phyloP scores from a whole-genome alignment of 2,888 invertebrate species.

The Campopleginae sp. region DNA sequence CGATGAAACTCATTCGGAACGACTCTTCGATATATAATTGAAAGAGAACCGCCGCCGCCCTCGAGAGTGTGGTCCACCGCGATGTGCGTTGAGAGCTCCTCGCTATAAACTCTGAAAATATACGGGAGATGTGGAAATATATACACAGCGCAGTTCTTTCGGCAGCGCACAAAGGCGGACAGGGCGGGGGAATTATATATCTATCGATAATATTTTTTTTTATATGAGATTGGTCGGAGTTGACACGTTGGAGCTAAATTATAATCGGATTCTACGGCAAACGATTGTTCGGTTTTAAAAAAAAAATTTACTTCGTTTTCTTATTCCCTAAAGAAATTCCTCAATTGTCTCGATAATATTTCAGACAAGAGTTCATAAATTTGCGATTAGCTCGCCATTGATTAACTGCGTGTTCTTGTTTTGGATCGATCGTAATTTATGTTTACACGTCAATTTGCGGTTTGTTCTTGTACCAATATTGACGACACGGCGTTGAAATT shows the following conservation, averaged over 20 bases:
- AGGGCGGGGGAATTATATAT: conserved; percentile 23
- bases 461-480: conserved; percentile 10
- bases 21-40: conserved; percentile 75
- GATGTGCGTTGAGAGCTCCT: conserved; percentile 64
- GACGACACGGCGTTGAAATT: conserved; percentile 52
- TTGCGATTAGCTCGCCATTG: conserved; percentile 8
- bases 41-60: conserved; percentile 78
- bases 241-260: conserved; percentile 36
- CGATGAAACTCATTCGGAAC: conserved; percentile 65
- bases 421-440: background rate
- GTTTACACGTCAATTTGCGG: conserved; percentile 2
- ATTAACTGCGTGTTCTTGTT: background rate
- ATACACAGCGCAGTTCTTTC: conserved; percentile 45
- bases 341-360: background rate
- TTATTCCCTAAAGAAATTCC: background rate
- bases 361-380: conserved; percentile 9
- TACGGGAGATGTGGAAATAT: conserved; percentile 67
- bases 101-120: conserved; percentile 78
- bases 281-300: conserved; percentile 44
- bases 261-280: conserved; percentile 38
- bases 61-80: conserved; percentile 74
- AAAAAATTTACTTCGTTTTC: background rate
- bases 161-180: conserved; percentile 46
- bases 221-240: conserved; percentile 19
- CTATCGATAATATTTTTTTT: conserved; percentile 44